phyloP scores from a whole-genome alignment of 2,888 invertebrate species.

The Spicauda simplicius region DNA sequence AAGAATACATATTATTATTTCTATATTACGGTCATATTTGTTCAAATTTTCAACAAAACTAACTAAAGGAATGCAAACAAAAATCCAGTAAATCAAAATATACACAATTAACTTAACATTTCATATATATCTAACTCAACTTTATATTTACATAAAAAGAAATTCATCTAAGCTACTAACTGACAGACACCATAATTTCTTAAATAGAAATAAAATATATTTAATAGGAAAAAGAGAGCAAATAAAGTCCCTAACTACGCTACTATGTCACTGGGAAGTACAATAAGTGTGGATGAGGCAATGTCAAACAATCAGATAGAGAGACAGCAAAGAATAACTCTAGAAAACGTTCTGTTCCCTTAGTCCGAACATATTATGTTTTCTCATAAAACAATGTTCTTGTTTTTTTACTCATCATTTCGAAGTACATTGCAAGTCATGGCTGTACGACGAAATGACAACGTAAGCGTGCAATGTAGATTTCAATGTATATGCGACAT shows the following conservation, averaged over 20 bases:
- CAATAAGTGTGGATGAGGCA: slow-evolving; percentile 6
- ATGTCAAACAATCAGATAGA: no score
- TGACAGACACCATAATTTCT: slow-evolving; percentile 21
- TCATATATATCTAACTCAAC: slow-evolving; percentile 44
- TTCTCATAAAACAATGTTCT: no score
- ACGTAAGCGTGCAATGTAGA: no score
- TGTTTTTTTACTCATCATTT: no score
- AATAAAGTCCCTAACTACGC: background rate
- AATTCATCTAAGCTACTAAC: slow-evolving; percentile 45
- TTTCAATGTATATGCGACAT: no score
- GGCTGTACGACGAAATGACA: no score
- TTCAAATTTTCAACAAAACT: slow-evolving; percentile 26
- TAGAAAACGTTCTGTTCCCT: no score
- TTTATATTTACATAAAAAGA: slow-evolving; percentile 56
- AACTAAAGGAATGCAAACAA: slow-evolving; percentile 39
- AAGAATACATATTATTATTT: slow-evolving; percentile 21
- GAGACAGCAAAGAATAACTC: no score
- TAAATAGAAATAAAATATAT: slow-evolving; percentile 18
- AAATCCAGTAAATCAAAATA: slow-evolving; percentile 56
- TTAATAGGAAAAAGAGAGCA: slow-evolving; percentile 26
- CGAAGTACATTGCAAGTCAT: no score
- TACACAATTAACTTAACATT: slow-evolving; percentile 51
- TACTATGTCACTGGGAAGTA: slow-evolving; percentile 9
- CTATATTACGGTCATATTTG: background rate
- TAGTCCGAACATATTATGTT: no score